phyloP scores from a whole-genome alignment of 1,140 invertebrate species.

The Zaprionus ghesquierei region DNA sequence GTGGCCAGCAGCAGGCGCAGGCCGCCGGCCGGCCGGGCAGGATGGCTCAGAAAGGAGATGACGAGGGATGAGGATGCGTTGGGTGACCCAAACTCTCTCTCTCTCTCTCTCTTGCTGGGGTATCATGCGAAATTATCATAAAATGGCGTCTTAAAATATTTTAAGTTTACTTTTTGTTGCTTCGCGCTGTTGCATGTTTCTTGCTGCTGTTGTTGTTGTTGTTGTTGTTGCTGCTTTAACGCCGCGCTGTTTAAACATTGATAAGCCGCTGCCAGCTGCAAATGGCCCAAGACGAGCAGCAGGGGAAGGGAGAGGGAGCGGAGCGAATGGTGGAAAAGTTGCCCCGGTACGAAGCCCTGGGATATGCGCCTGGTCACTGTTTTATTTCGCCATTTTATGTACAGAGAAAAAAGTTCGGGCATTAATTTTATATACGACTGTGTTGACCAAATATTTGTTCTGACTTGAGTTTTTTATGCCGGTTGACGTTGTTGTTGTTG shows the following conservation, averaged over 20 bases:
- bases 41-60: not conserved
- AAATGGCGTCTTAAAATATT: slow-evolving; percentile 51
- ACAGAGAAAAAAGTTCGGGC: slow-evolving; percentile 46
- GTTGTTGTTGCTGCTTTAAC: slow-evolving; percentile 21
- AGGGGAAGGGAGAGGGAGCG: not conserved
- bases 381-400: slow-evolving; percentile 59
- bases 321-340: not conserved
- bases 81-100: not conserved
- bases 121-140: slow-evolving; percentile 40
- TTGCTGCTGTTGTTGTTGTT: not conserved
- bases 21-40: not conserved
- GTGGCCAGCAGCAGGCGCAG: not conserved
- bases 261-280: slow-evolving; percentile 43
- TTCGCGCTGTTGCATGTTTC: slow-evolving; percentile 22
- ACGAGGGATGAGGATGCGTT: not conserved
- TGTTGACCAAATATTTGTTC: slow-evolving; percentile 51
- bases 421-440: slow-evolving; percentile 60
- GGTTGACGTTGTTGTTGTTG: not conserved
- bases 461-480: slow-evolving; percentile 8
- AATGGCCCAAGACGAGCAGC: slow-evolving; percentile 8
- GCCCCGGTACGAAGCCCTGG: not conserved
- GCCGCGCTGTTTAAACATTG: slow-evolving; percentile 72
- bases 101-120: too few species aligned
- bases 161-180: slow-evolving; percentile 32
- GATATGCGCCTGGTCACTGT: slow-evolving; percentile 46